Percentiles rank a stretch among this genome's conserved stretches.
phyloP scores from a whole-genome alignment of 2,888 invertebrate genomes.

The Drosophila hamatofila region DNA sequence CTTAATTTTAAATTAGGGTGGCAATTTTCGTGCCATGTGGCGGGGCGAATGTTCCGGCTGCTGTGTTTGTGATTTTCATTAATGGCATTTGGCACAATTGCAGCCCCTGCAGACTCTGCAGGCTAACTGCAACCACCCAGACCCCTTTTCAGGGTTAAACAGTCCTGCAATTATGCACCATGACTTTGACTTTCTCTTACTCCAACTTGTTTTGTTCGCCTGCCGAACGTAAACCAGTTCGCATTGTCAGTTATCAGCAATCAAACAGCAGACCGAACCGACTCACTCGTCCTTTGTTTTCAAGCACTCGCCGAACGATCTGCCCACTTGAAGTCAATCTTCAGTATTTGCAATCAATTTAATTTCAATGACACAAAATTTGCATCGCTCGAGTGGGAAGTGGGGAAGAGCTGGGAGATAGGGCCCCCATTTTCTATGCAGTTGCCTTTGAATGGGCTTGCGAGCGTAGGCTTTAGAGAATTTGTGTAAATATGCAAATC shows the following conservation, averaged over 20 bases:
- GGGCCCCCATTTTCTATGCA: conserved; percentile 32
- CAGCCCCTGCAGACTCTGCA: conserved; percentile 35
- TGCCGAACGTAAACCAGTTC: not conserved
- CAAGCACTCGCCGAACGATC: conserved; percentile 35
- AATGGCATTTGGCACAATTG: conserved; percentile 70
- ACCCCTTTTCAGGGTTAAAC: not conserved
- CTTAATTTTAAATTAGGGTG: conserved; percentile 76
- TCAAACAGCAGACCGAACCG: conserved; percentile 32
- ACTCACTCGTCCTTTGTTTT: conserved; percentile 43
- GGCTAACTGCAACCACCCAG: conserved; percentile 12
- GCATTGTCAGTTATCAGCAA: conserved; percentile 56
- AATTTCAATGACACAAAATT: conserved; percentile 78
- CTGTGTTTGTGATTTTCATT: conserved; percentile 75
- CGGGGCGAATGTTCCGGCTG: conserved; percentile 12
- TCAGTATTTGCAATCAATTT: conserved; percentile 81
- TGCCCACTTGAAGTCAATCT: conserved; percentile 76
- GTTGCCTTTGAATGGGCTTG: conserved; percentile 21
- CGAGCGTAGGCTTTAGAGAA: conserved; percentile 49
- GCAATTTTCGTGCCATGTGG: conserved; percentile 67
- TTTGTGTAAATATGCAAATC: conserved; percentile 78
- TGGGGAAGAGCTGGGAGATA: not conserved
- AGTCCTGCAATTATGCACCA: conserved; percentile 15
- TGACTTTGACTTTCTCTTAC: conserved; percentile 48
- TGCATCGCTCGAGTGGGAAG: conserved; percentile 44
- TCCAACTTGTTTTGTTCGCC: not conserved